Evolutionary conservation across 2,888 invertebrate genomes (phyloP).

Genomic region (Drosophila rubida): DNA sequence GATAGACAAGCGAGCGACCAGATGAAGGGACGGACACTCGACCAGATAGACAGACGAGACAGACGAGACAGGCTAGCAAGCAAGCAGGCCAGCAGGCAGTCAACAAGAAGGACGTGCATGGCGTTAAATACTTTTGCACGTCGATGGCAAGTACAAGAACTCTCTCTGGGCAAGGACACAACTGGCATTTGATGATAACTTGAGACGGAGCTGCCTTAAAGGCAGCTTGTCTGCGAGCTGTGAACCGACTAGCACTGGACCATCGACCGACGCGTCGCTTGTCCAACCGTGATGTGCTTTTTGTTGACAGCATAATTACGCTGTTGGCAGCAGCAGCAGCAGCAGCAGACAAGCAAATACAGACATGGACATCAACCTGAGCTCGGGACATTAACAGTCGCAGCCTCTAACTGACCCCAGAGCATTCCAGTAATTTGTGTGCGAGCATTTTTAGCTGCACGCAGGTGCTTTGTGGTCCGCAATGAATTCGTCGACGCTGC

Average conservation of each 20-base stretch:
- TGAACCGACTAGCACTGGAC: background rate
- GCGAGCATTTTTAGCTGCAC: conserved; percentile 9
- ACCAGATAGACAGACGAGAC: conserved; percentile 10
- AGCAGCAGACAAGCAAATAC: conserved; percentile 53
- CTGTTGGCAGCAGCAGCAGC: conserved; percentile 48
- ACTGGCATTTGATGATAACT: conserved; percentile 68
- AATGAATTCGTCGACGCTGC: conserved; percentile 30
- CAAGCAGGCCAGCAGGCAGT: background rate
- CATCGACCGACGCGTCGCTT: conserved; percentile 17
- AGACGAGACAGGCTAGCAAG: background rate
- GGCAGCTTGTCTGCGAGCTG: background rate
- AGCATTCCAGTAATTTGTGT: conserved; percentile 13
- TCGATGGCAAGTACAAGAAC: conserved; percentile 26
- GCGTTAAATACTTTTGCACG: conserved; percentile 73
- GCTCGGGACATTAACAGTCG: conserved; percentile 28
- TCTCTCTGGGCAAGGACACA: conserved; percentile 8
- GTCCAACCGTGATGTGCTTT: conserved; percentile 52
- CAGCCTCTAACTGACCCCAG: conserved; percentile 51
- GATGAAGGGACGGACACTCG: conserved; percentile 11
- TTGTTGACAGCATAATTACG: conserved; percentile 81
- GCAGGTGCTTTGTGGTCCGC: conserved; percentile 55
- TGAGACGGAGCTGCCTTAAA: conserved; percentile 21
- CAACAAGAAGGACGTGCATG: conserved; percentile 43
- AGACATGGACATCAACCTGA: conserved; percentile 41
- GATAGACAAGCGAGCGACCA: conserved; percentile 16